Percentiles rank a stretch among this genome's conserved stretches.
Conservation (phyloP, 1,140 invertebrate species). For the Arion vulgaris region DNA sequence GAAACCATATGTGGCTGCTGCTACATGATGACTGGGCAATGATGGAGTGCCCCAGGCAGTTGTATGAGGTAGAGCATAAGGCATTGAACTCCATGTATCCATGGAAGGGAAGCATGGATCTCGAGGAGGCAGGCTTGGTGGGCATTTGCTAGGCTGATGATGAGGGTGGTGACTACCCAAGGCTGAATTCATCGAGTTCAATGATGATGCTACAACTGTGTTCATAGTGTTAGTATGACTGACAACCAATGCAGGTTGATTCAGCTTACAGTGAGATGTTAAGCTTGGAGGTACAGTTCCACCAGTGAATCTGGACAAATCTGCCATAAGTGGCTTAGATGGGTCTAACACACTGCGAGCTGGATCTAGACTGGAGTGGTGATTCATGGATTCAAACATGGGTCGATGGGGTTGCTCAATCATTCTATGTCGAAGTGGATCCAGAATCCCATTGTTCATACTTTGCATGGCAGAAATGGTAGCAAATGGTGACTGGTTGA, state of each 20-base stretch:
- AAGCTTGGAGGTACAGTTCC: neutral
- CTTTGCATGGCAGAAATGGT: constrained; percentile 11
- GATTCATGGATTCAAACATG: constrained; percentile 31
- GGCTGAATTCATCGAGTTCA: constrained; percentile 28
- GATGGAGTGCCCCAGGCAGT: constrained; percentile 39
- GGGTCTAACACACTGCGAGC: neutral
- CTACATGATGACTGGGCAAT: constrained; percentile 18
- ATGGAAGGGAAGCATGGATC: constrained; percentile 37
- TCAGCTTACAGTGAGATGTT: constrained; percentile 22
- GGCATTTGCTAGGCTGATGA: constrained; percentile 14
- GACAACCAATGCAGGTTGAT: constrained; percentile 6
- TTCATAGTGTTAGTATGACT: constrained; percentile 9
- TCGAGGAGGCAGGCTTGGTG: neutral
- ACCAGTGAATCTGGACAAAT: neutral
- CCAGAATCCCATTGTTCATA: constrained; percentile 36
- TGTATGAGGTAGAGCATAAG: constrained; percentile 38
- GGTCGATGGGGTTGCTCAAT: constrained; percentile 35
- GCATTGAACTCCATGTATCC: constrained; percentile 43
- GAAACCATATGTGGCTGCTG: constrained; percentile 41
- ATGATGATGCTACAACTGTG: constrained; percentile 27
- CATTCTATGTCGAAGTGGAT: constrained; percentile 25
- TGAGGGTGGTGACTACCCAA: constrained; percentile 22
- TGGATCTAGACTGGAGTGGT: constrained; percentile 1
- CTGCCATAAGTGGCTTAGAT: neutral
- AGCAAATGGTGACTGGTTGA: constrained; percentile 35